phyloP scores from a whole-genome alignment of 2,888 invertebrate species.

The Parelbella ahira region DNA sequence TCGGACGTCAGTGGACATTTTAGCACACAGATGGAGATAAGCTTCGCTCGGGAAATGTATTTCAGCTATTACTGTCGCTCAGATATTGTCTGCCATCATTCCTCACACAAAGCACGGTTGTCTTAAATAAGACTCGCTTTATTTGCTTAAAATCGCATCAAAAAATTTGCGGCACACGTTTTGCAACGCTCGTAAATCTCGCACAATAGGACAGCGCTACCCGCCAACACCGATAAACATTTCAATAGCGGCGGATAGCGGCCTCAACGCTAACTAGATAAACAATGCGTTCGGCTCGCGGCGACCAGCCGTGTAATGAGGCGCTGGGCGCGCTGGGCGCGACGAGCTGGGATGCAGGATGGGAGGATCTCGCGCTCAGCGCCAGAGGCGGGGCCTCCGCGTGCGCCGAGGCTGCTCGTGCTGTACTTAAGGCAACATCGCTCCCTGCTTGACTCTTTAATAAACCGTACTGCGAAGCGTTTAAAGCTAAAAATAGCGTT shows the following conservation, averaged over 20 bases:
- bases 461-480: no score
- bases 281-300: slow-evolving; percentile 1
- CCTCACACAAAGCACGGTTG: slow-evolving; percentile 1
- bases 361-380: no score
- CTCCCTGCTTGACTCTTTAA: no score
- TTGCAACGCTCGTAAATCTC: slow-evolving; percentile 5
- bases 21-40: slow-evolving; percentile 8
- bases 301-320: slow-evolving; percentile 7
- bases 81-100: slow-evolving; percentile 5
- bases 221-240: slow-evolving; percentile 16
- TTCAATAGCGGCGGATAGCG: slow-evolving; percentile 3
- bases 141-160: neutral
- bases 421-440: no score
- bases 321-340: no score
- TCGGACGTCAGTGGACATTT: slow-evolving; percentile 7
- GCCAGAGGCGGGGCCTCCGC: no score
- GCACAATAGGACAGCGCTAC: slow-evolving; percentile 13
- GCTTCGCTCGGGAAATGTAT: slow-evolving; percentile 5
- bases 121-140: neutral
- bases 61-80: slow-evolving; percentile 5
- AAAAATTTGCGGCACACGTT: neutral
- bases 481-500: no score
- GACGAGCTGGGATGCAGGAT: no score
- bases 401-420: no score
- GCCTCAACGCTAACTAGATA: slow-evolving; percentile 4